phyloP scores from a whole-genome alignment of 1,140 invertebrate species.

The Bombus haemorrhoidalis region DNA sequence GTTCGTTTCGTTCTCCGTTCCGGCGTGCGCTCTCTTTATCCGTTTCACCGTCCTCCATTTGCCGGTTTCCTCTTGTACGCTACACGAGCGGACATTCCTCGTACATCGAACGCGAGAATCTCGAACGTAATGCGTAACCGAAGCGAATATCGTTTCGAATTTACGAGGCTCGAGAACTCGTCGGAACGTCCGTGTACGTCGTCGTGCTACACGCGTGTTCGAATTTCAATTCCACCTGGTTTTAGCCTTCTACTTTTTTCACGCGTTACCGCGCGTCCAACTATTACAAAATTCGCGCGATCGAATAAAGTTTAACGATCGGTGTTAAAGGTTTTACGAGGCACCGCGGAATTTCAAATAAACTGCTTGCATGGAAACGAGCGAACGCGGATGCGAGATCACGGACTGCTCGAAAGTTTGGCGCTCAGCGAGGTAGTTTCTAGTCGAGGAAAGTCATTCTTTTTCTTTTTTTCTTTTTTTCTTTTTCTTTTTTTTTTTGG shows the following conservation, averaged over 20 bases:
- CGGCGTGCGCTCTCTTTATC: not conserved
- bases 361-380: not conserved
- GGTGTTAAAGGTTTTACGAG: not conserved
- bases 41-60: not conserved
- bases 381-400: not conserved
- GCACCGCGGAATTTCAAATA: not conserved
- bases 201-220: not conserved
- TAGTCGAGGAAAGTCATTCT: not conserved
- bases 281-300: not conserved
- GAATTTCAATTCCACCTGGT: constrained; percentile 16
- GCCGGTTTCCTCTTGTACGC: not conserved
- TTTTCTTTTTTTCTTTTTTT: not conserved
- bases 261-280: no score
- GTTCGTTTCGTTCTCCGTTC: constrained; percentile 13
- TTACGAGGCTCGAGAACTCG: constrained; percentile 44
- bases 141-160: constrained; percentile 35
- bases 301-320: not conserved
- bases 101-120: constrained; percentile 37
- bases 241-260: not conserved
- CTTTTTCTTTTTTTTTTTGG: not conserved
- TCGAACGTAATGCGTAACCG: not conserved
- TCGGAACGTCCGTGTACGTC: not conserved
- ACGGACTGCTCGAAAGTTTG: constrained; percentile 14
- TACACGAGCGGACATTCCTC: not conserved
- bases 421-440: not conserved